A percentile compares a stretch with the other conserved stretches of the same genome.
phyloP scores from a whole-genome alignment of 2,113 vertebrate genomes.

The Perca fluviatilis region DNA sequence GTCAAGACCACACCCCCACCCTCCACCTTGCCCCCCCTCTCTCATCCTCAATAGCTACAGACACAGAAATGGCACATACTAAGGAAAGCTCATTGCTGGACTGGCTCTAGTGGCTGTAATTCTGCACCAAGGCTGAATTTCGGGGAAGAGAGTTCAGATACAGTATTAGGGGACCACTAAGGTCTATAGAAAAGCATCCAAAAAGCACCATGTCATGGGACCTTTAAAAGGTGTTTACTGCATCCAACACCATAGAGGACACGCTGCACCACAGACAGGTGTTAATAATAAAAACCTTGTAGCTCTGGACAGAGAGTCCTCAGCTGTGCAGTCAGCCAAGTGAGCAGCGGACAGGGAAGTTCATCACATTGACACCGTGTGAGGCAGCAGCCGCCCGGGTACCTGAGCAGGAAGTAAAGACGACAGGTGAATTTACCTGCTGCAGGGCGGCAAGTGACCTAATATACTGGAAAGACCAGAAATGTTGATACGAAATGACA shows the following conservation, averaged over 20 bases:
- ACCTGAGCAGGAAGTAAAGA: constrained; percentile 63
- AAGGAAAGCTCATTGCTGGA: too few relatives aligned
- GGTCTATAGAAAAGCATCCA: too few relatives aligned
- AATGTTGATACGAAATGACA: neutral
- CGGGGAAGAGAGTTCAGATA: too few relatives aligned
- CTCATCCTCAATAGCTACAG: too few relatives aligned
- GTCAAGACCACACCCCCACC: too few relatives aligned
- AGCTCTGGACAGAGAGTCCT: constrained; percentile 60
- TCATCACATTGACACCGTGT: constrained; percentile 79
- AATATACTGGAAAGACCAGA: neutral
- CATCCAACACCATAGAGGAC: neutral
- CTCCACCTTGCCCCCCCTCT: too few relatives aligned
- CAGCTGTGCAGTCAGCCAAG: constrained; percentile 78
- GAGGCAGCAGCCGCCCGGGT: constrained; percentile 68
- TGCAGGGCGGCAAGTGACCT: fast-evolving
- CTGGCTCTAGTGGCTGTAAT: too few relatives aligned
- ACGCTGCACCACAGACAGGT: too few relatives aligned
- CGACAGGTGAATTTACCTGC: constrained; percentile 17
- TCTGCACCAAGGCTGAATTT: too few relatives aligned
- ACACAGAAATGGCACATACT: too few relatives aligned
- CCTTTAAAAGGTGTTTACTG: neutral
- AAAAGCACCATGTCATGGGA: too few relatives aligned
- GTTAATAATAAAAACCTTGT: constrained; percentile 35
- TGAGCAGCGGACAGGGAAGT: constrained; percentile 83
- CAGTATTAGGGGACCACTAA: too few relatives aligned